Conservation (phyloP, 1,140 invertebrate genomes). For the Drosophila prosaltans region DNA sequence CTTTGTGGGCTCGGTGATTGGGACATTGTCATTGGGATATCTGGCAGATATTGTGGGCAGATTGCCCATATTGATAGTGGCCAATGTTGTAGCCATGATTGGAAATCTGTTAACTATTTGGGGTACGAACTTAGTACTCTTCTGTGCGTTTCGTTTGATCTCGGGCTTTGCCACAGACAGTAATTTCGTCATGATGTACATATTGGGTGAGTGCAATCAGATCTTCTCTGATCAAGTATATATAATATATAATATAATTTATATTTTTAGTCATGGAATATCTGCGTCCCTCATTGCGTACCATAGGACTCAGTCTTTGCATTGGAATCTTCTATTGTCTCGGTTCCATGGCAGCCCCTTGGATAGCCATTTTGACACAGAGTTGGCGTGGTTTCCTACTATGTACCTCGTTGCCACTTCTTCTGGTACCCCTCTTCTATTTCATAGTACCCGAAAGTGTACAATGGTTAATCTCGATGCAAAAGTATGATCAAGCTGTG, state of each 20-base stretch:
- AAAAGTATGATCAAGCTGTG: slow-evolving; percentile 84
- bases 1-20: slow-evolving; percentile 85
- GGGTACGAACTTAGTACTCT: slow-evolving; percentile 82
- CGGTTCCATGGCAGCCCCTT: slow-evolving; percentile 85
- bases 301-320: slow-evolving; percentile 85
- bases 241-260: too few relatives aligned
- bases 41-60: slow-evolving; percentile 85
- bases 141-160: slow-evolving; percentile 84
- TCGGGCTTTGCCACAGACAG: slow-evolving; percentile 86
- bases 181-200: slow-evolving; percentile 87
- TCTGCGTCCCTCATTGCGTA: slow-evolving; percentile 84
- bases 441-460: slow-evolving; percentile 86
- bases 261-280: slow-evolving; percentile 85
- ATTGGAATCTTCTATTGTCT: slow-evolving; percentile 86
- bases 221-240: too few relatives aligned
- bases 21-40: slow-evolving; percentile 85
- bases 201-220: slow-evolving; percentile 83
- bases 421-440: slow-evolving; percentile 83
- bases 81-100: slow-evolving; percentile 84
- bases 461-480: slow-evolving; percentile 86
- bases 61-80: slow-evolving; percentile 84
- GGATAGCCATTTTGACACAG: slow-evolving; percentile 84
- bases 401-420: slow-evolving; percentile 84
- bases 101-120: slow-evolving; percentile 85
- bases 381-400: slow-evolving; percentile 85